Percentiles rank a stretch among this genome's conserved stretches.
Evolutionary conservation across 2,113 vertebrate genomes (phyloP).

Genomic region (Corythornis cristatus): DNA sequence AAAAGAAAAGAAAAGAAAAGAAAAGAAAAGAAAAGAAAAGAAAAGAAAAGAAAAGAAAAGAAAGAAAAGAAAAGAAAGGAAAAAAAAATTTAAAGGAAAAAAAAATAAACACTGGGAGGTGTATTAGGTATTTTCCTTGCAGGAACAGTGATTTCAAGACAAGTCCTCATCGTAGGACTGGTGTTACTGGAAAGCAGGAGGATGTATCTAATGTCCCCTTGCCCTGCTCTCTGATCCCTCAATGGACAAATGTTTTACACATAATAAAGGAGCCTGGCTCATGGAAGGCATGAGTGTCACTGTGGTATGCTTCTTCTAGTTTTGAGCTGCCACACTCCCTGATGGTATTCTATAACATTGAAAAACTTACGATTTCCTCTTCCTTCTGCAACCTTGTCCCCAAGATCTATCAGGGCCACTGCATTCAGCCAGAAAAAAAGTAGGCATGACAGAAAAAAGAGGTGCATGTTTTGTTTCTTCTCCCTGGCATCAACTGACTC

Average conservation of each 20-base stretch:
- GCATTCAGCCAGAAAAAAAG: rapidly evolving
- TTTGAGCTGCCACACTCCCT: neutral
- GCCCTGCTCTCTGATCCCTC: neutral
- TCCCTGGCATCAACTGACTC: neutral
- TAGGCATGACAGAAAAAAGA: neutral
- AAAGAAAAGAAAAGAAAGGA: too few species aligned
- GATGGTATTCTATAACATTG: neutral
- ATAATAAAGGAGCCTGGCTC: neutral
- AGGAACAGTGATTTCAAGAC: neutral
- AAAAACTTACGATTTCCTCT: neutral
- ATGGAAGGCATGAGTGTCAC: neutral
- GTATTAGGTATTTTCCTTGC: neutral
- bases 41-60: too few species aligned
- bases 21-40: too few species aligned
- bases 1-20: too few species aligned
- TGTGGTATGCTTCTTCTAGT: neutral
- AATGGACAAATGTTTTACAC: neutral
- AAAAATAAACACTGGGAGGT: neutral
- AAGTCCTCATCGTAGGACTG: neutral
- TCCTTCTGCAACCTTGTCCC: neutral
- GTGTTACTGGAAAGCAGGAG: neutral
- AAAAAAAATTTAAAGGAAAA: too few species aligned
- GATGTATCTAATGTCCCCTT: neutral
- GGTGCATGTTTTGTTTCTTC: neutral
- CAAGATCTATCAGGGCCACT: neutral